Conservation (phyloP, 2,113 vertebrate genomes). For the Serinus canaria region DNA sequence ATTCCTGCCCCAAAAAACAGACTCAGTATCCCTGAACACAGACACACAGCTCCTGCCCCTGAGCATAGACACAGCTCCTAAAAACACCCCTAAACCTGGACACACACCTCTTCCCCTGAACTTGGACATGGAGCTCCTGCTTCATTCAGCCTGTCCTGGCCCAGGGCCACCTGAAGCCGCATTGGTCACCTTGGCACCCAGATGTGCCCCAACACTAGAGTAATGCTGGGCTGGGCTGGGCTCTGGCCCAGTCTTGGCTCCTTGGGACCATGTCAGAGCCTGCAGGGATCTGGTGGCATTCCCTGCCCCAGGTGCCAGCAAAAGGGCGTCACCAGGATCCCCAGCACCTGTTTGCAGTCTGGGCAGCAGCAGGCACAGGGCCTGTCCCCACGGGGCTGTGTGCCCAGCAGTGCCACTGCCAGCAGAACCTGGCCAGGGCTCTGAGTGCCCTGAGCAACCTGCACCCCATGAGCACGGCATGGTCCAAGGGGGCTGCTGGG, state of each 20-base stretch:
- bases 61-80: background rate
- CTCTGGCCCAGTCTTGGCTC: background rate
- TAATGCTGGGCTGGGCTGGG: background rate
- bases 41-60: background rate
- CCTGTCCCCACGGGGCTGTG: background rate
- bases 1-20: background rate
- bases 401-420: background rate
- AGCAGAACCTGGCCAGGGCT: background rate
- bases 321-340: background rate
- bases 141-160: background rate
- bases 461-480: rapidly evolving
- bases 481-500: background rate
- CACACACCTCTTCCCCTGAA: background rate
- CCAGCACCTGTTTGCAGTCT: rapidly evolving
- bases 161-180: rapidly evolving
- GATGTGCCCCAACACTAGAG: rapidly evolving
- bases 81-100: background rate
- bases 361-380: background rate
- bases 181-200: rapidly evolving
- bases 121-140: background rate
- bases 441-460: background rate
- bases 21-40: background rate
- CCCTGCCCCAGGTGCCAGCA: background rate
- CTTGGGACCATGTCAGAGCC: rapidly evolving
- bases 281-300: background rate